Evolutionary conservation across 2,113 vertebrate species (phyloP).

Genomic region (Pimephales promelas): DNA sequence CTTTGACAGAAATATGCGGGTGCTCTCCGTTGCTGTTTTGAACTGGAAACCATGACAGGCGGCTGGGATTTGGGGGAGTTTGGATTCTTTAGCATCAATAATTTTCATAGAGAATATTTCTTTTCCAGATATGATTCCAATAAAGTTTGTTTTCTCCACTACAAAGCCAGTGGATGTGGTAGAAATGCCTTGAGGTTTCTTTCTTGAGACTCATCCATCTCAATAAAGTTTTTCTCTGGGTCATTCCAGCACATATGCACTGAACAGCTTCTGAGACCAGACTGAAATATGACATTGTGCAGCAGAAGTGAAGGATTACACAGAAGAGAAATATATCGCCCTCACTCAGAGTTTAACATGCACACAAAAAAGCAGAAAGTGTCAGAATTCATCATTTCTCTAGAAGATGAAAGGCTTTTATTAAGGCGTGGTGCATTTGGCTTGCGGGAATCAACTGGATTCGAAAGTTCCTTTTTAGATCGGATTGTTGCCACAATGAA

Average conservation of each 20-base stretch:
- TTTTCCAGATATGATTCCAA: conserved; percentile 36
- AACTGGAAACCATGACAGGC: neutral
- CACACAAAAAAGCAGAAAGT: neutral
- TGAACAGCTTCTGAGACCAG: neutral
- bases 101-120: conserved; percentile 48
- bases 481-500: neutral
- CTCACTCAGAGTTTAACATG: neutral
- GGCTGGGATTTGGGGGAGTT: neutral
- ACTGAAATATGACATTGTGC: conserved; percentile 1
- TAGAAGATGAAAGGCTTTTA: neutral
- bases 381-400: conserved; percentile 17
- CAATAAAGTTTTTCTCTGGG: conserved; percentile 38
- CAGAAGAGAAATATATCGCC: neutral
- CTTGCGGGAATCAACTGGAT: neutral
- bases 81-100: conserved; percentile 21
- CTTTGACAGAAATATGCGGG: neutral
- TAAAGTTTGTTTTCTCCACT: conserved; percentile 33
- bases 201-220: conserved; percentile 46
- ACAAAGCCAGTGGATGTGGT: conserved; percentile 44
- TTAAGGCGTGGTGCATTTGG: neutral
- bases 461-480: conserved; percentile 10
- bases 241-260: conserved; percentile 30
- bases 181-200: conserved; percentile 43
- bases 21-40: conserved; percentile 2
- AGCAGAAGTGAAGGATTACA: conserved; percentile 2